Base-by-base conservation (phyloP, 2,113 vertebrate species). In the Eretmochelys imbricata region DNA sequence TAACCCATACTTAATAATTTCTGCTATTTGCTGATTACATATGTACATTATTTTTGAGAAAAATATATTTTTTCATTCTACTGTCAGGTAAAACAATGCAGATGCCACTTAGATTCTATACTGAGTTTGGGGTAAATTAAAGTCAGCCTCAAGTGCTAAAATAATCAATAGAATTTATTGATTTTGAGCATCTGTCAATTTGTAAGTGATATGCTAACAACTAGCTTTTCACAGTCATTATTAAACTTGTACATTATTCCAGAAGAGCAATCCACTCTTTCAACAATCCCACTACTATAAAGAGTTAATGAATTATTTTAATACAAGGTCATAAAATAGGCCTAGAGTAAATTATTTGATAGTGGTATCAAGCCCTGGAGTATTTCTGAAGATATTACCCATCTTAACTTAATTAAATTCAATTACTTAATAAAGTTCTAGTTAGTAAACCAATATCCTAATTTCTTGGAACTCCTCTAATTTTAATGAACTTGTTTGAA, bases 291-390 rank as follows among this genome's bases (percentile, higher is more conserved):
- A 80, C 75, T 11, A 8, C 76, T 62, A 93, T 29, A 27, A 98
- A 96, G 76, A 95, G 59, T 29, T 96, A 80, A 93, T 93, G 81
- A 93, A 72, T 95, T 92, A 35, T 76, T 79, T 96, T 95, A 96
- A 94, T 92, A 96, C 90, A 80, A 7, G 5, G 2, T 84, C 82
- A 85, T 92, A 83, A 53, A 93, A 93, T 82, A 80, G 7, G 3
- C 55, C 55, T 78, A 42, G 48, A 88, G 89, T 84, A 38, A 87
- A 91, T 75, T 29, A 76, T 89, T 95, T 94, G 48, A 87, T 90
- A 92, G 90, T 20, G 2, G 48, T 82, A 86, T 25, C 69, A 88
- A 78, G 62, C 50, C 16, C 69, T 90, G 79, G 62, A 5, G 10
- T 2, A 87, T 48, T 85, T 82, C 81, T 57, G 94, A 80, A 89